A percentile compares a stretch with the other conserved stretches of the same genome.
phyloP scores from a whole-genome alignment of 1,140 invertebrate species.

The Hestina assimilis region DNA sequence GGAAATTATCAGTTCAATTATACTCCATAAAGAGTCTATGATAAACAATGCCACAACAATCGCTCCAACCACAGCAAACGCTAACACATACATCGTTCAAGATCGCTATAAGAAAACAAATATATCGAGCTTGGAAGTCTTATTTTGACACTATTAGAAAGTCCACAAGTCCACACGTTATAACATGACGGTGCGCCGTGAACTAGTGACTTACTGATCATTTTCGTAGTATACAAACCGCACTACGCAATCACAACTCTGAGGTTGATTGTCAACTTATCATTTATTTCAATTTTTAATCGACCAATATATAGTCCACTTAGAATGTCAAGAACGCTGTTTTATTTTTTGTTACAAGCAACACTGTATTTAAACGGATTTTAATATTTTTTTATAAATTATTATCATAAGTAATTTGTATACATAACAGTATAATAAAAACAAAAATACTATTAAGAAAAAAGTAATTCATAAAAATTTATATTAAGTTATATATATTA shows the following conservation, averaged over 20 bases:
- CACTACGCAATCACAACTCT: neutral
- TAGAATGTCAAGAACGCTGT: too few relatives aligned
- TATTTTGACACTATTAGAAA: constrained; percentile 6
- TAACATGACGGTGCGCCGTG: constrained; percentile 22
- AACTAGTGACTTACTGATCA: neutral
- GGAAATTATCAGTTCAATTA: constrained; percentile 70
- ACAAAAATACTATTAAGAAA: too few relatives aligned
- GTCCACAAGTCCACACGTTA: constrained; percentile 24
- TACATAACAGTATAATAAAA: too few relatives aligned
- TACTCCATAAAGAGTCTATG: constrained; percentile 76
- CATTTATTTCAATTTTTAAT: too few relatives aligned
- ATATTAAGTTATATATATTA: too few relatives aligned
- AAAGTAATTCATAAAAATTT: too few relatives aligned
- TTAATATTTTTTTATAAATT: too few relatives aligned
- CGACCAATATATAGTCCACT: neutral
- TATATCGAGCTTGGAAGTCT: neutral
- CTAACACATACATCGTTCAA: constrained; percentile 20
- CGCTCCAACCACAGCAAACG: constrained; percentile 65
- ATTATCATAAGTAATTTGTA: too few relatives aligned
- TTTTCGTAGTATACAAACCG: too few relatives aligned
- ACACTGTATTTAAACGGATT: too few relatives aligned
- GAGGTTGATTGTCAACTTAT: neutral
- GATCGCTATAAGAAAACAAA: neutral
- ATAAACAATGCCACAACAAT: constrained; percentile 59
- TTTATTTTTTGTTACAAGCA: too few relatives aligned